Conservation (phyloP, 1,140 invertebrate genomes). For the Leptopilina clavipes region DNA sequence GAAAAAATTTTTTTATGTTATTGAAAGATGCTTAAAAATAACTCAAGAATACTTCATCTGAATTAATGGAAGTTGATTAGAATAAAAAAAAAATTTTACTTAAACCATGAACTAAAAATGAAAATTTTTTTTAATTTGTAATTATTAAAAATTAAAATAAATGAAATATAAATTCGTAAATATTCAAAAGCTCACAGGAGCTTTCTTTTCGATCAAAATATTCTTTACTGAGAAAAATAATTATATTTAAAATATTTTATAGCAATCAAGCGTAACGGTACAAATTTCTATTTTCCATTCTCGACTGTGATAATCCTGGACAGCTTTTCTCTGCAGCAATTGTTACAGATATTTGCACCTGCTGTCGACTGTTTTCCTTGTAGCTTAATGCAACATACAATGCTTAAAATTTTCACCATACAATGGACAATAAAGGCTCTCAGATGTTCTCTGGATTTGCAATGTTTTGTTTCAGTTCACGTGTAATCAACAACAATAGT, state of each 20-base stretch:
- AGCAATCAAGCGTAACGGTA: background rate
- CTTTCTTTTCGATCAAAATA: no score
- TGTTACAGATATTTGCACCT: constrained; percentile 26
- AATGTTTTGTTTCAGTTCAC: background rate
- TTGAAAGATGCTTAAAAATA: no score
- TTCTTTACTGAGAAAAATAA: background rate
- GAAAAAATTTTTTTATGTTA: no score
- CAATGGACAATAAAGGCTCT: constrained; percentile 1
- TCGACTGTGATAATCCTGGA: constrained; percentile 8
- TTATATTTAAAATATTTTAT: background rate
- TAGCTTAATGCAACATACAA: background rate
- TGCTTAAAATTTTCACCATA: background rate
- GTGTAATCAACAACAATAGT: background rate
- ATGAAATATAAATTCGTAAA: no score
- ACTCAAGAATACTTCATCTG: no score
- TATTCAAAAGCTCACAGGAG: no score
- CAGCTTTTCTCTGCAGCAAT: background rate
- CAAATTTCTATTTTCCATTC: constrained; percentile 7
- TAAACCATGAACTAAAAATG: no score
- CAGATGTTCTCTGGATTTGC: background rate
- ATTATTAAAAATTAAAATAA: no score
- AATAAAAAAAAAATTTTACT: no score
- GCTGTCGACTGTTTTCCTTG: background rate
- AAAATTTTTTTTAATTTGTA: no score
- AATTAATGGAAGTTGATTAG: no score